Evolutionary conservation across 1,140 invertebrate genomes (phyloP), one percentile per base, ranked within the genome.

Genomic region (Grapholita molesta): DNA sequence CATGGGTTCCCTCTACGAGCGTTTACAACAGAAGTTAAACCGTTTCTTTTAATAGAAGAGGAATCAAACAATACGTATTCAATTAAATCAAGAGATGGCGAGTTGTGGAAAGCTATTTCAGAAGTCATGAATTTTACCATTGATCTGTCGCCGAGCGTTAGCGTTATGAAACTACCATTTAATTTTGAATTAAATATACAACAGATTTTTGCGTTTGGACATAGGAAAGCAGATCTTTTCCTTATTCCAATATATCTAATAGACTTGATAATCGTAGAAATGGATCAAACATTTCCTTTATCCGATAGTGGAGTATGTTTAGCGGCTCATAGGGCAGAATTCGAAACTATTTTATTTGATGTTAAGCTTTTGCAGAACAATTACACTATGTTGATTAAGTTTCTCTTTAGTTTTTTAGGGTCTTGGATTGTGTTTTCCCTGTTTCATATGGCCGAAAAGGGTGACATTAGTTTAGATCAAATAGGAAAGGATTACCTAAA

Each of bases 251-350:
- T 91, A 7, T 91, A 91, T 68, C 82, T 85, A 67, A 86, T 88
- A 42, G 86, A 91, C 68, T 52, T 89, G 33, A 72, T 86, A n/a
- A 70, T 91, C 23, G 73, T 85, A 5, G 74, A 86, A 55, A 15
- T 89, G 18, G 87, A 91, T 70, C 75, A 80, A 64, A 85, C 85
- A 3, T 76, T 86, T 48, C 80, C 85, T 0, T 73, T 82, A 48
- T 83, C 78, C 67, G 87, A 85, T 28, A 91, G 89, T 57, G 89
- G 89, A 11, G 81, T 91, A 7, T 91, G 89, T 69, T 80, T 91
- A 33, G 69, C 84, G 11, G 75, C 88, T 0, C 80, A 82, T 64
- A 80, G 84, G 6, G 88, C 89, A 11, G 82, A 66, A 5, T 89
- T 84, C 66, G 85, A 88, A 75, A 90, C 81, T 6, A 76, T 82